Evolutionary conservation across 2,797 vertebrate genomes (phyloP), one percentile per base, ranked within the genome.

Genomic region (Aselliscus stoliczkanus): DNA sequence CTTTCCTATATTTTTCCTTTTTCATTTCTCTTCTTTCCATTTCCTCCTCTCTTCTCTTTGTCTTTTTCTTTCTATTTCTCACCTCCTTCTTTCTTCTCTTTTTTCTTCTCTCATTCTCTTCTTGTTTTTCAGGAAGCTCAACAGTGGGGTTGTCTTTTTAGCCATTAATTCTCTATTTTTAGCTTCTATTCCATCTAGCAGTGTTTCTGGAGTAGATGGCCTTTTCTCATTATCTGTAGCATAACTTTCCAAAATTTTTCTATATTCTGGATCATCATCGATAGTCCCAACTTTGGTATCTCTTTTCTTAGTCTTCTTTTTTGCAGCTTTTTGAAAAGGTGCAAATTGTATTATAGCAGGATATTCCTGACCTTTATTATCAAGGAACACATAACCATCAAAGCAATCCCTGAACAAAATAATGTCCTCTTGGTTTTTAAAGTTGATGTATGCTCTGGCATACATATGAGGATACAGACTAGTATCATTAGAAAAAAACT

Each of bases 61-160:
- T 65, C 99, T 99, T 98, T 99, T 99, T 60, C 99, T 99, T 97
- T 99, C 99, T 80, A 99, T 98, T 98, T 99, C 99, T 97, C 99
- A 98, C 79, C 99, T 98, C 52, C 99, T 99, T 42, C 99, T 99
- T 97, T 99, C 99, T 96, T 99, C 99, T 97, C 99, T 99, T 97
- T 99, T 99, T 98, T 99, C 99, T 98, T 99, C 99, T 97, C 99
- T 99, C 97, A 99, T 97, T 97, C 99, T 99, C 99, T 99, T 99
- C 98, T 99, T 99, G 91, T 99, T 99, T 98, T 99, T 99, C 98
- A 99, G 98, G 98, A 99, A 99, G 98, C 99, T 99, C 98, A 99
- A 97, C 91, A 99, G 98, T 80, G 99, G 99, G 96, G 99, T 99
- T 62, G 99, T 99, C 98, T 99, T 99, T 98, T 99, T 99, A 96